phyloP scores from a whole-genome alignment of 2,113 vertebrate species.

The Dinomys branickii region DNA sequence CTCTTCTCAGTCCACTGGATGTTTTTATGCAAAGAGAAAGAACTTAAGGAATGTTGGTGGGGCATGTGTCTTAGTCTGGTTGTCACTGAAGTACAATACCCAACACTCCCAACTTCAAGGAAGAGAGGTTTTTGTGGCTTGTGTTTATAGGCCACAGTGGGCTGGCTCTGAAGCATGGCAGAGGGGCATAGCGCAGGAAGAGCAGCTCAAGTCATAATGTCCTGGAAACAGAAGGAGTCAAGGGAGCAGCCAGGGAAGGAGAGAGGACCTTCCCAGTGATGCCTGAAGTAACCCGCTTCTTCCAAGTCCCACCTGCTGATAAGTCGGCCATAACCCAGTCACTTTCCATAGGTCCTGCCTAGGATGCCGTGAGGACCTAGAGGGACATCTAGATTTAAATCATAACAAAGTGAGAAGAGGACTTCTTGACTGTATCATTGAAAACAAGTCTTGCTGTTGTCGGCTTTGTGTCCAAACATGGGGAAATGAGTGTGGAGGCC shows the following conservation, averaged over 20 bases:
- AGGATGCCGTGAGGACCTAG: neutral
- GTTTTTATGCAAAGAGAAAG: neutral
- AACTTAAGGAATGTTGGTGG: neutral
- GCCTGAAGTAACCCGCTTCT: neutral
- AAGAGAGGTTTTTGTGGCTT: neutral
- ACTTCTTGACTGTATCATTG: neutral
- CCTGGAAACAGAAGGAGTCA: neutral
- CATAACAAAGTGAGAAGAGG: neutral
- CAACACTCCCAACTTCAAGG: neutral
- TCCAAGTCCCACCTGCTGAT: neutral
- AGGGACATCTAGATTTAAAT: neutral
- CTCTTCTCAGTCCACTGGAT: neutral
- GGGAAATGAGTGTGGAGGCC: neutral
- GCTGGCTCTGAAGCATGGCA: neutral
- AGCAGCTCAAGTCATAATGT: neutral
- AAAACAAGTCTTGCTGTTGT: neutral
- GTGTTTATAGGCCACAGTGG: neutral
- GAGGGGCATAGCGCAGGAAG: neutral
- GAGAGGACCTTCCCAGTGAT: neutral
- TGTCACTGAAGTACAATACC: neutral
- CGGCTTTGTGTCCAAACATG: neutral
- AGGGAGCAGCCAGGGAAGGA: neutral
- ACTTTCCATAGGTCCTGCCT: neutral
- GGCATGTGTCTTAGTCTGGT: neutral
- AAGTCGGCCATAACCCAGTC: neutral